A percentile compares a stretch with the other conserved stretches of the same genome.
These are phyloP conservation scores for Rhagologus leucostigma DNA, from an alignment of 2,113 vertebrate species.

Conservation along the genomic window DNA sequence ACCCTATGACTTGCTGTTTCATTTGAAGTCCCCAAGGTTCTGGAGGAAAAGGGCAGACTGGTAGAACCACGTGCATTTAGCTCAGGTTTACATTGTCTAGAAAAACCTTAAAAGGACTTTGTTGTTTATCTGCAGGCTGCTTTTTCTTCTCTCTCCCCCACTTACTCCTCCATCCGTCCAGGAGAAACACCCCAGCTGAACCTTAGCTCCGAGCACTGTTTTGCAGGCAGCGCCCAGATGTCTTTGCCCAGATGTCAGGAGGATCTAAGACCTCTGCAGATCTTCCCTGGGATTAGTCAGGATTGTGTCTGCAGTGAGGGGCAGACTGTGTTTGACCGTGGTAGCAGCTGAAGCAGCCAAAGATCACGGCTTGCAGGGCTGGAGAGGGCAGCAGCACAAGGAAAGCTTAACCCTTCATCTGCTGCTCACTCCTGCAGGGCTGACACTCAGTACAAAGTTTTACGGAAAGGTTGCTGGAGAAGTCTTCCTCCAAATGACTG, in stretches of 20 bases:
- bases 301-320: neutral
- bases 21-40: neutral
- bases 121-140: neutral
- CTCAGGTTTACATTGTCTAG: neutral
- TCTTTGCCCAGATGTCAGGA: neutral
- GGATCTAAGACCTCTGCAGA: neutral
- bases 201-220: neutral
- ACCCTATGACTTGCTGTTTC: neutral
- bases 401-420: constrained; percentile 1
- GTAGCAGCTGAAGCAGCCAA: neutral
- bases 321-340: neutral
- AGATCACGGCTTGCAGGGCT: neutral
- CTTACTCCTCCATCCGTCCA: neutral
- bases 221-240: neutral
- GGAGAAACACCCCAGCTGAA: neutral
- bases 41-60: neutral
- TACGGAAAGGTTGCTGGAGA: neutral
- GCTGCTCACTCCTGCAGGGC: neutral
- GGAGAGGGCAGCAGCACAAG: neutral
- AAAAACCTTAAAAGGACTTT: neutral
- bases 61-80: neutral
- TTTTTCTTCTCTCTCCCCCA: neutral
- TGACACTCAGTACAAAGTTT: neutral
- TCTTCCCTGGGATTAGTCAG: neutral
- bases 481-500: neutral